Evolutionary conservation across 1,140 invertebrate species (phyloP).

Genomic region (Zaprionus africanus): DNA sequence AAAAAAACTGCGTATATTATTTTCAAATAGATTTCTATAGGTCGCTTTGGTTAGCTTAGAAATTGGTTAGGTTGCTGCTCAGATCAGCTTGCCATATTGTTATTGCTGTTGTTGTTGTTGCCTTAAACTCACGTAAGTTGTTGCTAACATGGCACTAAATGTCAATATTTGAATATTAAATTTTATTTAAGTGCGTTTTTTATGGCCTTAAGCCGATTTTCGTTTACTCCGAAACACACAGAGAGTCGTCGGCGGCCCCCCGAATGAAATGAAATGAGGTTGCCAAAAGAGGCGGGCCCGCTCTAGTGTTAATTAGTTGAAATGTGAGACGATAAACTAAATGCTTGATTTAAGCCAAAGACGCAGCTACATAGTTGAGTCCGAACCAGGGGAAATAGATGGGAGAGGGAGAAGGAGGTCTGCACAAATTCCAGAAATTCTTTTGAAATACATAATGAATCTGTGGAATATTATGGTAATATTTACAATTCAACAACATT

Average conservation of each 20-base stretch:
- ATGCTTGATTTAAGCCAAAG: slow-evolving; percentile 67
- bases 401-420: background rate
- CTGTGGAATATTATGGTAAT: background rate
- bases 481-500: background rate
- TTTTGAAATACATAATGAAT: background rate
- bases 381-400: background rate
- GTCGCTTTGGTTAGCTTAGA: slow-evolving; percentile 15
- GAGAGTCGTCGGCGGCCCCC: slow-evolving; percentile 32
- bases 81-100: background rate
- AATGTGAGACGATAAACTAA: slow-evolving; percentile 83
- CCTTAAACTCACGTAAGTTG: slow-evolving; percentile 64
- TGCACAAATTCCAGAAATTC: background rate
- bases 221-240: slow-evolving; percentile 62
- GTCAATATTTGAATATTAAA: slow-evolving; percentile 84
- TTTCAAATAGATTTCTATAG: slow-evolving; percentile 47
- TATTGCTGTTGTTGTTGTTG: slow-evolving; percentile 5
- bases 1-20: slow-evolving; percentile 49
- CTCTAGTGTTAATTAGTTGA: slow-evolving; percentile 78
- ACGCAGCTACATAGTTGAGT: slow-evolving; percentile 2
- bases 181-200: slow-evolving; percentile 84
- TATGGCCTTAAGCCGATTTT: slow-evolving; percentile 82
- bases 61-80: background rate
- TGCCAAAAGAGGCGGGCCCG: slow-evolving; percentile 66
- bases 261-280: slow-evolving; percentile 27
- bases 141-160: slow-evolving; percentile 83